Evolutionary conservation across 2,113 vertebrate species (phyloP).

Genomic region (Hippoglossus stenolepis): DNA sequence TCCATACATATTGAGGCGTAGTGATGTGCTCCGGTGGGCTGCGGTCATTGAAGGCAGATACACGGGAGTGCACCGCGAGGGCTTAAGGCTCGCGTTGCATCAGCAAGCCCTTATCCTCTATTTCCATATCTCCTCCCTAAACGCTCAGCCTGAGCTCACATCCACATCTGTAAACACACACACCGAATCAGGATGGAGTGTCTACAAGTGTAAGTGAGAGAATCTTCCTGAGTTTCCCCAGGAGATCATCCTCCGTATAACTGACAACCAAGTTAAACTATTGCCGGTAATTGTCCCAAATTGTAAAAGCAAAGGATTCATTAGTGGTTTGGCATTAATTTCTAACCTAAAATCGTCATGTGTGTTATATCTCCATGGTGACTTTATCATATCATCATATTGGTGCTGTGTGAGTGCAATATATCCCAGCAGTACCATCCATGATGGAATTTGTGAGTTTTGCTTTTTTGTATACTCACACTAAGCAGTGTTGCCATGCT

Average conservation of each 20-base stretch:
- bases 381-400: constrained; percentile 5
- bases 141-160: constrained; percentile 54
- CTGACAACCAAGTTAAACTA: constrained; percentile 18
- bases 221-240: constrained; percentile 37
- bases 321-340: constrained; percentile 26
- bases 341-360: constrained; percentile 7
- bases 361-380: constrained; percentile 8
- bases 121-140: constrained; percentile 65
- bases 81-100: constrained; percentile 65
- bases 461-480: not conserved
- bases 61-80: constrained; percentile 53
- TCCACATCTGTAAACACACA: constrained; percentile 64
- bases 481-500: constrained; percentile 12
- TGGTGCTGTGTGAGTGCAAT: not conserved
- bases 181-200: constrained; percentile 53
- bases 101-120: constrained; percentile 59
- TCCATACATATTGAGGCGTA: constrained; percentile 80
- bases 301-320: constrained; percentile 21
- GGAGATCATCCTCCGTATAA: constrained; percentile 31
- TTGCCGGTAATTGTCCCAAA: not conserved
- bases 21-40: constrained; percentile 47
- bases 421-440: not conserved
- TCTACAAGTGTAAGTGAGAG: constrained; percentile 56
- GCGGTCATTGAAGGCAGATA: constrained; percentile 66
- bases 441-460: constrained; percentile 4